A percentile compares a stretch with the other conserved stretches of the same genome.
These are phyloP conservation scores for Macaria notata DNA, from an alignment of 2,888 invertebrate genomes.

Conservation along the genomic window DNA sequence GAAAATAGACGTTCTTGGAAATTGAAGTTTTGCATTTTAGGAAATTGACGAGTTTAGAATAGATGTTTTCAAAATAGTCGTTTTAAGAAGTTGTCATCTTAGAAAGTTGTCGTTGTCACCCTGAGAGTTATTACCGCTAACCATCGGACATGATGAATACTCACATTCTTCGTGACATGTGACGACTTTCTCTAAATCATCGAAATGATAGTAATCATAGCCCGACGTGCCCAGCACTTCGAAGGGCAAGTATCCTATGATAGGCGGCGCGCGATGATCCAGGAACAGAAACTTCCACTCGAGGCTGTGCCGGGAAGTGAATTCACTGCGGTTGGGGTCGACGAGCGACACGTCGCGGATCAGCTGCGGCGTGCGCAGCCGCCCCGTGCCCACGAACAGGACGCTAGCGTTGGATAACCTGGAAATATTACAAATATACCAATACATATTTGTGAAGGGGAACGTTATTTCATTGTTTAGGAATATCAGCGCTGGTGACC, in stretches of 20 bases:
- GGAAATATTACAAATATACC: too few species aligned
- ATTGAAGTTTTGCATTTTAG: too few species aligned
- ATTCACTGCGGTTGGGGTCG: constrained; percentile 90
- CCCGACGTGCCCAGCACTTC: constrained; percentile 97
- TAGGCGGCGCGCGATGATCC: constrained; percentile 94
- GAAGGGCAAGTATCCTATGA: constrained; percentile 96
- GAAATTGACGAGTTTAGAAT: too few species aligned
- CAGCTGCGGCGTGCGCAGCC: constrained; percentile 90
- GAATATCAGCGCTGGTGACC: too few species aligned
- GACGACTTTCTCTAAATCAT: constrained; percentile 94
- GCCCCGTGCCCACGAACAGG: constrained; percentile 92
- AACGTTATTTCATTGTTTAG: too few species aligned
- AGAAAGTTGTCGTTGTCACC: too few species aligned
- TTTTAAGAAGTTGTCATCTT: too few species aligned
- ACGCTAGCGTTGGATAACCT: constrained; percentile 57
- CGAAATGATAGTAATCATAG: constrained; percentile 97
- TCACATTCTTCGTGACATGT: constrained; percentile 93
- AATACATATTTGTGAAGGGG: too few species aligned
- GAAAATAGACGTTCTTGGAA: too few species aligned
- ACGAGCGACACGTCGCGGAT: constrained; percentile 92
- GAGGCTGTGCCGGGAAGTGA: constrained; percentile 95
- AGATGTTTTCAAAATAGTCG: too few species aligned
- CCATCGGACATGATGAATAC: constrained; percentile 48
- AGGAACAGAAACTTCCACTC: constrained; percentile 98
- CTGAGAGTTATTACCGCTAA: too few species aligned